phyloP scores from a whole-genome alignment of 2,888 invertebrate genomes.

The Labia minor region DNA sequence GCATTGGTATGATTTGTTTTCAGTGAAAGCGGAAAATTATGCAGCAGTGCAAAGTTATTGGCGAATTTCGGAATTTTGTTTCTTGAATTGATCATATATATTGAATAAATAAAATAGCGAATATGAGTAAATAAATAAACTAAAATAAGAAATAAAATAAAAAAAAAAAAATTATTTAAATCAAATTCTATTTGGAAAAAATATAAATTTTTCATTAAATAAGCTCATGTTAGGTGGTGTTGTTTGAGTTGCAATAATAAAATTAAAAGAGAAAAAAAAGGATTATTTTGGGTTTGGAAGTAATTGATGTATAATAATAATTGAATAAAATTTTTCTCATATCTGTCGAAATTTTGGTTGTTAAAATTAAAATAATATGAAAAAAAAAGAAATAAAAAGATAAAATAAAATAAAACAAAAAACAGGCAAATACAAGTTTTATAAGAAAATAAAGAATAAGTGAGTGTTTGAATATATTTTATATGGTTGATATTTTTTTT shows the following conservation, averaged over 20 bases:
- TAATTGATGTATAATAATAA: not conserved
- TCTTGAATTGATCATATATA: not conserved
- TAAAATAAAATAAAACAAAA: not conserved
- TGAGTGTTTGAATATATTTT: not conserved
- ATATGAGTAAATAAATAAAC: slow-evolving; percentile 19
- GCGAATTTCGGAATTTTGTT: slow-evolving; percentile 1
- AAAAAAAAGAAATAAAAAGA: too few species aligned
- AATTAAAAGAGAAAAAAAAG: slow-evolving; percentile 20
- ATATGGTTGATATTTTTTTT: slow-evolving; percentile 9
- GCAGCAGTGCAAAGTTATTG: slow-evolving; percentile 1
- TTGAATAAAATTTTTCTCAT: not conserved
- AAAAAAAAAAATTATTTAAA: slow-evolving; percentile 25
- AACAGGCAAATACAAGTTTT: not conserved
- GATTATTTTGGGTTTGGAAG: not conserved
- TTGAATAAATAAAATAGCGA: slow-evolving; percentile 17
- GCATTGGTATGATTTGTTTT: not conserved
- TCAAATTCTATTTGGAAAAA: slow-evolving; percentile 24
- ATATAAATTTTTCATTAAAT: slow-evolving; percentile 20
- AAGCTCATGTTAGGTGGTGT: slow-evolving; percentile 24
- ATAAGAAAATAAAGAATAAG: not conserved
- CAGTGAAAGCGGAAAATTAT: not conserved
- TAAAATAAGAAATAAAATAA: slow-evolving; percentile 26
- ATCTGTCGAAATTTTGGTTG: not conserved
- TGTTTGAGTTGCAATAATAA: slow-evolving; percentile 18
- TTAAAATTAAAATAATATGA: not conserved